These are phyloP conservation scores for Colossoma macropomum DNA, from an alignment of 2,113 vertebrate genomes.

Conservation along the genomic window DNA sequence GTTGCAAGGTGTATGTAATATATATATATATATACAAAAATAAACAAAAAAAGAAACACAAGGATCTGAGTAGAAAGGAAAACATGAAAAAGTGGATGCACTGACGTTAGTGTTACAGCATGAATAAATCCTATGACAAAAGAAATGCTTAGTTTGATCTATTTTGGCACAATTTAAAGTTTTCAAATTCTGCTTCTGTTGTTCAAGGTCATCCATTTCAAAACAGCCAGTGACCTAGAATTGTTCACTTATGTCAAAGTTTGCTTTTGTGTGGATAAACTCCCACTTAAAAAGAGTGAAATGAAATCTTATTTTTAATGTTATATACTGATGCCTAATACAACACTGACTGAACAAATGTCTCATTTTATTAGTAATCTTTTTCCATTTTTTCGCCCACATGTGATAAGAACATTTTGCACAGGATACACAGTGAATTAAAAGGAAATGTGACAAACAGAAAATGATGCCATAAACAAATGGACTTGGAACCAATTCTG, in stretches of 20 bases:
- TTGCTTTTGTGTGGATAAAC: constrained; percentile 52
- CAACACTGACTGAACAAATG: constrained; percentile 65
- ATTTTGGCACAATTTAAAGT: constrained; percentile 70
- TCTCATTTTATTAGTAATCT: constrained; percentile 62
- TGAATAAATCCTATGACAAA: constrained; percentile 66
- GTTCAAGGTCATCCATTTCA: constrained; percentile 40
- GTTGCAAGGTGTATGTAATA: constrained; percentile 32
- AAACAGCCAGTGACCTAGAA: constrained; percentile 54
- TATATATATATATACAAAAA: constrained; percentile 38
- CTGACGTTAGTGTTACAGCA: constrained; percentile 66
- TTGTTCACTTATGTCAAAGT: constrained; percentile 50
- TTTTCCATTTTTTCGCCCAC: constrained; percentile 57
- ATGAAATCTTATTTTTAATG: constrained; percentile 52
- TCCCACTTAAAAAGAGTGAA: constrained; percentile 50
- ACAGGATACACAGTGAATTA: constrained; percentile 62
- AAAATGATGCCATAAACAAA: constrained; percentile 64
- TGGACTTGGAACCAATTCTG: constrained; percentile 68
- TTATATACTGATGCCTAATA: constrained; percentile 61
- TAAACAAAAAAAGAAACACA: constrained; percentile 56
- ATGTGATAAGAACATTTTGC: constrained; percentile 65
- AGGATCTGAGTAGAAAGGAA: constrained; percentile 53
- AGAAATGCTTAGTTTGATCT: constrained; percentile 66
- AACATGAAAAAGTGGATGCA: constrained; percentile 58
- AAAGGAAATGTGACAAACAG: constrained; percentile 64
- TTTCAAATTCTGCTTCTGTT: constrained; percentile 28